Conservation (phyloP, 2,113 vertebrate genomes). For the Nothobranchius kuhntae region DNA sequence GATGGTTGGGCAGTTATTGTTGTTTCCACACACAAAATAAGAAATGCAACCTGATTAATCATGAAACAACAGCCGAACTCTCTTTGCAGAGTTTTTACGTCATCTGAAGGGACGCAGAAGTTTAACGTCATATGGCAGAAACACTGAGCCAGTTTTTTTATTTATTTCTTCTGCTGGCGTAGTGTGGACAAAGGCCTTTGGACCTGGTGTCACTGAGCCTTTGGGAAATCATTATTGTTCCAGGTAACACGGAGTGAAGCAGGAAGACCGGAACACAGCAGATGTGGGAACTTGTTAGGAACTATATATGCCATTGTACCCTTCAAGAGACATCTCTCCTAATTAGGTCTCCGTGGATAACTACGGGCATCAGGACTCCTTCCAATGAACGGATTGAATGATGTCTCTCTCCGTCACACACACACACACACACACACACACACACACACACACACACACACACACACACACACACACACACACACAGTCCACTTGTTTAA, state of each 20-base stretch:
- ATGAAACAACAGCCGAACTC: slow-evolving; percentile 18
- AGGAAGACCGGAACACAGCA: slow-evolving; percentile 38
- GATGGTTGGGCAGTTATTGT: too few species aligned
- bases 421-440: slow-evolving; percentile 1
- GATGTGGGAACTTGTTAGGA: slow-evolving; percentile 61
- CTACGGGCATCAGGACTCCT: slow-evolving; percentile 57
- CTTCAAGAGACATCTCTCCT: slow-evolving; percentile 64
- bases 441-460: not conserved
- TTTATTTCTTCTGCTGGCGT: not conserved
- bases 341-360: slow-evolving; percentile 71
- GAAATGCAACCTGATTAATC: slow-evolving; percentile 7
- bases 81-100: not conserved
- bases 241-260: slow-evolving; percentile 47
- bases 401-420: slow-evolving; percentile 20
- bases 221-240: slow-evolving; percentile 58
- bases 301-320: slow-evolving; percentile 66
- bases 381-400: slow-evolving; percentile 45
- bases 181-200: slow-evolving; percentile 30
- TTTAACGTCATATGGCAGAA: not conserved
- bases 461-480: not conserved
- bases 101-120: slow-evolving; percentile 7
- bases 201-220: slow-evolving; percentile 32
- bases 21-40: not conserved
- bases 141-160: slow-evolving; percentile 10
- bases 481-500: slow-evolving; percentile 5